phyloP scores from a whole-genome alignment of 2,113 vertebrate species.

The Sinocyclocheilus anophthalmus region DNA sequence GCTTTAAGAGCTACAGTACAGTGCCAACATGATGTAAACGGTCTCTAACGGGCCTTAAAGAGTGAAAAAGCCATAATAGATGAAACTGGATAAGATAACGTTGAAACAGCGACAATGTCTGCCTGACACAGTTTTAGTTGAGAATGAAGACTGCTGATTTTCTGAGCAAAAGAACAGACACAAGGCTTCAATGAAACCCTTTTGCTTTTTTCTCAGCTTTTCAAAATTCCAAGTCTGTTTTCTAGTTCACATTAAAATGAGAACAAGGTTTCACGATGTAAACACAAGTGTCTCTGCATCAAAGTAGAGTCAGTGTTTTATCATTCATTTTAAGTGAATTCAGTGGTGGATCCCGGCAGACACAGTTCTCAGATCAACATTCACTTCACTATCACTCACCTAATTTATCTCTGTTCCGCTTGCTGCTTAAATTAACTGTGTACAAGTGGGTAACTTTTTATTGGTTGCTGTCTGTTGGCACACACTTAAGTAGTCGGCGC shows the following conservation, averaged over 20 bases:
- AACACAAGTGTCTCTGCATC: not conserved
- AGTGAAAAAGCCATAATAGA: constrained; percentile 5
- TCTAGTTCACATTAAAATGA: constrained; percentile 5
- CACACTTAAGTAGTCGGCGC: not conserved
- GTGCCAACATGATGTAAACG: not conserved
- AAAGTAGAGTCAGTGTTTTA: not conserved
- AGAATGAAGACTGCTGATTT: constrained; percentile 1
- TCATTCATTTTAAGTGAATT: not conserved
- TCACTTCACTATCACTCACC: not conserved
- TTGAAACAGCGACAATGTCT: constrained; percentile 23
- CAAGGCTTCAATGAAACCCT: not conserved
- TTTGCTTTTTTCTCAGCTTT: not conserved
- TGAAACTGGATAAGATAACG: constrained; percentile 41
- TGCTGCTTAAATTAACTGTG: not conserved
- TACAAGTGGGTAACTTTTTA: not conserved
- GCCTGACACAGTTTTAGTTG: not conserved
- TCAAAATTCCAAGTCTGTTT: not conserved
- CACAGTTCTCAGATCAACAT: not conserved
- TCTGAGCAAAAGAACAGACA: not conserved
- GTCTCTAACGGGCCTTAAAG: constrained; percentile 5
- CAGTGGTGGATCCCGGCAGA: not conserved
- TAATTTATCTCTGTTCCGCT: not conserved
- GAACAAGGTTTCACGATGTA: not conserved
- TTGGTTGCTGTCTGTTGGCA: not conserved
- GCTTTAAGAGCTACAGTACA: not conserved